Base-by-base conservation (phyloP, 2,888 invertebrate genomes). In the Chelonus formosanus region DNA sequence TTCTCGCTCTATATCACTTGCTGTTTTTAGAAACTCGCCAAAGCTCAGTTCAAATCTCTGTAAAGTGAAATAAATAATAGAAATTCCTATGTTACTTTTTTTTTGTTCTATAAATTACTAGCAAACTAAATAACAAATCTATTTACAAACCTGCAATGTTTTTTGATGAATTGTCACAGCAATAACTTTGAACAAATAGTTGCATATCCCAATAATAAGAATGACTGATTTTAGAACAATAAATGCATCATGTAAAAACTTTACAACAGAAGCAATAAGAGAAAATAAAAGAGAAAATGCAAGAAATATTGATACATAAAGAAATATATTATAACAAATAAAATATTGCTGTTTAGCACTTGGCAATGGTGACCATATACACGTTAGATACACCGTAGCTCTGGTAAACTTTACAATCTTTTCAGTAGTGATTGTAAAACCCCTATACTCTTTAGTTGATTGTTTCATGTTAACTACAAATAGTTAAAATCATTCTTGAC, bases 111-210 rank as follows among this genome's bases (percentile, higher is more conserved):
- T 20, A 10, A n/a, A 10, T 48, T n/a, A 20, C 31, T 5, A 10
- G 20, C 20, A 48, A 48, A 10, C 3, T 10, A 1, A 20, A 53
- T 32, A 8, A 8, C 4, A 0, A 53, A 53, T 53, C 48, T 52
- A 56, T 10, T 35, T 45, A 57, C 43, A 68, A 63, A 79, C 80
- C 75, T 77, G 73, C 7, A 80, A 45, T 5, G 7, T n/a, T 45
- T n/a, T 7, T n/a, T 45, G 45, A 45, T 45, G n/a, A 7, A 7
- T 45, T n/a, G 45, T 45, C 8, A 45, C 45, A 5, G n/a, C n/a
- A n/a, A 45, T 7, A 1, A 45, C 45, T n/a, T 45, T 45, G 3
- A n/a, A 3, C 7, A 45, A 0, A 45, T 45, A 45, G n/a, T 45
- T 45, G 1, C 3, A 7, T 3, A 45, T 7, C 7, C 8, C 45